phyloP scores from a whole-genome alignment of 2,113 vertebrate species.

The Trematomus loennbergii region DNA sequence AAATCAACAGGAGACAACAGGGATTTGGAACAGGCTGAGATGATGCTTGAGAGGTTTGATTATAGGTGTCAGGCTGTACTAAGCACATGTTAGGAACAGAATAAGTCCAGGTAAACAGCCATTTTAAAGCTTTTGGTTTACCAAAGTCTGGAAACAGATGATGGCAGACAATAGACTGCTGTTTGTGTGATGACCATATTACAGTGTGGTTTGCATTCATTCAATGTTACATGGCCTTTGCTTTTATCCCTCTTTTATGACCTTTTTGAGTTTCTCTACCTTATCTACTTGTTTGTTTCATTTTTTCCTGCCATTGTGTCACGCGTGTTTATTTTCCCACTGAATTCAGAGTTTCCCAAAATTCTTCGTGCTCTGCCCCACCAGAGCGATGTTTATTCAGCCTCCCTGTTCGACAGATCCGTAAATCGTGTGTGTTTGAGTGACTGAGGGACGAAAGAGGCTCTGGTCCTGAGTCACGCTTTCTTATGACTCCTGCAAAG shows the following conservation, averaged over 20 bases:
- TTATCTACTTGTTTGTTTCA: constrained; percentile 60
- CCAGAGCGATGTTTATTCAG: constrained; percentile 62
- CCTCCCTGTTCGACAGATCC: constrained; percentile 34
- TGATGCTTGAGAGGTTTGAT: constrained; percentile 70
- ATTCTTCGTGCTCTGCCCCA: constrained; percentile 46
- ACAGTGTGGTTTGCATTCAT: constrained; percentile 1
- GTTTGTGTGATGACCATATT: constrained; percentile 33
- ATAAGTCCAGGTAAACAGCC: constrained; percentile 73
- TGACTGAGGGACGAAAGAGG: constrained; percentile 23
- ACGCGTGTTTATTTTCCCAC: constrained; percentile 70
- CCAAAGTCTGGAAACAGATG: constrained; percentile 62
- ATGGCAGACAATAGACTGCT: constrained; percentile 50
- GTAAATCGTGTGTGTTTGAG: constrained; percentile 38
- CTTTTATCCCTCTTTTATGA: neutral
- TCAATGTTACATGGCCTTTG: neutral
- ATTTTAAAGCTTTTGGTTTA: constrained; percentile 63
- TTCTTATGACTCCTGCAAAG: constrained; percentile 50
- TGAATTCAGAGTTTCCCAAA: constrained; percentile 65
- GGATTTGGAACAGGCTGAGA: constrained; percentile 69
- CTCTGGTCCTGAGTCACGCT: constrained; percentile 66
- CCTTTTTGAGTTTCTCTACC: constrained; percentile 19
- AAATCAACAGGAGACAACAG: constrained; percentile 68
- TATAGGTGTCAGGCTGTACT: constrained; percentile 69
- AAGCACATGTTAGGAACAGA: constrained; percentile 71
- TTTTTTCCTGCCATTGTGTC: constrained; percentile 79